Evolutionary conservation across 2,797 vertebrate species (phyloP), one percentile per base, ranked within the genome.

Genomic region (Helarctos malayanus): DNA sequence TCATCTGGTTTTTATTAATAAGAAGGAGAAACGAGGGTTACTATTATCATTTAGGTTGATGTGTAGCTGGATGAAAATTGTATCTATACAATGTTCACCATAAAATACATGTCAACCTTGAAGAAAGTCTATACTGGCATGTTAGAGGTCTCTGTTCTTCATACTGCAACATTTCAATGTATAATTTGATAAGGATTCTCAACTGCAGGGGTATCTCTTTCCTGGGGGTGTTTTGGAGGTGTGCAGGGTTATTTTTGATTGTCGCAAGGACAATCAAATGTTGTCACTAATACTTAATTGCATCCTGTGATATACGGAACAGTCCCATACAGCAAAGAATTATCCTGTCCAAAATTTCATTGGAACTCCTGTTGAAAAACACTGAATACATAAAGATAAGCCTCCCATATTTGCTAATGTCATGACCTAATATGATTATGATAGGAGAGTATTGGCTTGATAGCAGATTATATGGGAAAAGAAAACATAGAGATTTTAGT

Each of bases 381-480:
- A 73, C 54, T 82, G 71, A 93, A 54, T 61, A 80, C 35, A 92
- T 92, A 92, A 84, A 94, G 83, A 96, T 92, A 95, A 85, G 59
- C 47, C 54, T 96, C 83, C 91, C 63, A 1, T 69, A 85, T 90
- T 94, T 87, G 90, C 54, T 82, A 93, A 94, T 96, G 87, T 90
- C 95, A 94, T 61, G 97, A 92, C 92, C 84, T 95, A 95, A 92
- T 95, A 13, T 85, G 71, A 97, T 96, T 95, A 92, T 79, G 85
- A 94, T 86, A 90, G 52, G 71, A 95, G 54, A 96, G n/a, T 92
- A 85, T 45, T 92, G 45, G 52, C 81, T 88, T 54, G 73, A 38
- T 38, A 97, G 89, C 21, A 94, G 75, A 94, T 90, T 89, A 65
- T 57, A 25, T 91, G 29, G 45, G 29, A 29, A 80, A 89, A 93